Evolutionary conservation across 2,113 vertebrate species (phyloP).

Genomic region (Dryoscopus gambensis): DNA sequence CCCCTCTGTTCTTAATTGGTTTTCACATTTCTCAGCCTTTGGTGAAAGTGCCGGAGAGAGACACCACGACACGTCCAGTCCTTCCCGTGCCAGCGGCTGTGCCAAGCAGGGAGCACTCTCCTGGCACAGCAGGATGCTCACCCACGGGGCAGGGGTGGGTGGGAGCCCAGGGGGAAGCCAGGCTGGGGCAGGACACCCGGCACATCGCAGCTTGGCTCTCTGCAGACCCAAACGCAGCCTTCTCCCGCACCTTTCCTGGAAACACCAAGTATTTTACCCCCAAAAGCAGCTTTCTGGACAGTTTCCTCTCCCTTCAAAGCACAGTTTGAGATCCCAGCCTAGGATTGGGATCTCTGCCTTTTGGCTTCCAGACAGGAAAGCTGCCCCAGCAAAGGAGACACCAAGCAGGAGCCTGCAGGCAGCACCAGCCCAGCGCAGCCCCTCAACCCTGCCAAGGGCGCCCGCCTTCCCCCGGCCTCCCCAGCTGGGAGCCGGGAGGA

Average conservation of each 20-base stretch:
- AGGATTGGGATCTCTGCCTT: not conserved
- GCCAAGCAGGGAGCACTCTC: not conserved
- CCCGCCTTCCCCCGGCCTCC: not conserved
- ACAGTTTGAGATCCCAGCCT: not conserved
- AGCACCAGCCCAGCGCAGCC: not conserved
- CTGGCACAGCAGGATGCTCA: not conserved
- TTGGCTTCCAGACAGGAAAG: not conserved
- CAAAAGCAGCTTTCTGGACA: not conserved
- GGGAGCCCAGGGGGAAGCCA: not conserved
- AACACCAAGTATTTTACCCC: fast-evolving
- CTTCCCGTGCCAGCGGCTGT: fast-evolving
- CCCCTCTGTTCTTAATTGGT: not conserved
- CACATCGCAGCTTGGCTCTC: not conserved
- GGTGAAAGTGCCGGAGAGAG: not conserved
- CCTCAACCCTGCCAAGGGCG: not conserved
- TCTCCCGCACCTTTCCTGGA: fast-evolving
- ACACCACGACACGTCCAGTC: fast-evolving
- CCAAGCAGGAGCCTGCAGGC: not conserved
- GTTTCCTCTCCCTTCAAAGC: not conserved
- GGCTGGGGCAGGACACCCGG: not conserved
- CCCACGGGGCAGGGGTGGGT: fast-evolving
- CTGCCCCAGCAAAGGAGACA: not conserved
- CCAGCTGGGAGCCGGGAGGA: constrained; percentile 24
- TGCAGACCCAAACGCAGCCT: not conserved
- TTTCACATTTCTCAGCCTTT: not conserved